Evolutionary conservation across 2,113 vertebrate species (phyloP).

Genomic region (Theristicus caerulescens): DNA sequence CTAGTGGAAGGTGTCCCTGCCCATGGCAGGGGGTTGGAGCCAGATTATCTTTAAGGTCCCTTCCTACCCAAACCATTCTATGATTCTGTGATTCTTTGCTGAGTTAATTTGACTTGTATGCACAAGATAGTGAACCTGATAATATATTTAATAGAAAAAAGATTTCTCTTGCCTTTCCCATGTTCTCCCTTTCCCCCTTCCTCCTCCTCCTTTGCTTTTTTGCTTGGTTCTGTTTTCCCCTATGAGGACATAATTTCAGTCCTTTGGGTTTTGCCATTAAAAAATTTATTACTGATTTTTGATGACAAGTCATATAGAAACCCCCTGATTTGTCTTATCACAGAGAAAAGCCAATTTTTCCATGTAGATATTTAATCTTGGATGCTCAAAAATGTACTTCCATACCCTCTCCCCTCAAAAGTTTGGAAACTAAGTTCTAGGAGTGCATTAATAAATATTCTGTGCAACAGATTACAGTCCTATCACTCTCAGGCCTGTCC

Average conservation of each 20-base stretch:
- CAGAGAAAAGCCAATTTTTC: background rate
- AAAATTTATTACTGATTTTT: background rate
- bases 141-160: background rate
- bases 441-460: background rate
- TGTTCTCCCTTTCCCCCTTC: background rate
- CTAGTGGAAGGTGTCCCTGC: background rate
- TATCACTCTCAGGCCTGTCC: background rate
- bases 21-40: background rate
- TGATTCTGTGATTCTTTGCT: background rate
- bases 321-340: background rate
- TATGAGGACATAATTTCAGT: background rate
- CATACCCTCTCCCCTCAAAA: accelerated
- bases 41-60: background rate
- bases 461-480: background rate
- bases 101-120: background rate
- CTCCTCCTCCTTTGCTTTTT: background rate
- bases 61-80: background rate
- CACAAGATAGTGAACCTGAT: background rate
- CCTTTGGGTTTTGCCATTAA: conserved; percentile 10
- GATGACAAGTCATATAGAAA: background rate
- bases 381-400: background rate
- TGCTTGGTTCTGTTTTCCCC: background rate
- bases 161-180: background rate
- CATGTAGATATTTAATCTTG: background rate
- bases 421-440: background rate